phyloP scores from a whole-genome alignment of 2,888 invertebrate species.

The Octonoba sinensis region DNA sequence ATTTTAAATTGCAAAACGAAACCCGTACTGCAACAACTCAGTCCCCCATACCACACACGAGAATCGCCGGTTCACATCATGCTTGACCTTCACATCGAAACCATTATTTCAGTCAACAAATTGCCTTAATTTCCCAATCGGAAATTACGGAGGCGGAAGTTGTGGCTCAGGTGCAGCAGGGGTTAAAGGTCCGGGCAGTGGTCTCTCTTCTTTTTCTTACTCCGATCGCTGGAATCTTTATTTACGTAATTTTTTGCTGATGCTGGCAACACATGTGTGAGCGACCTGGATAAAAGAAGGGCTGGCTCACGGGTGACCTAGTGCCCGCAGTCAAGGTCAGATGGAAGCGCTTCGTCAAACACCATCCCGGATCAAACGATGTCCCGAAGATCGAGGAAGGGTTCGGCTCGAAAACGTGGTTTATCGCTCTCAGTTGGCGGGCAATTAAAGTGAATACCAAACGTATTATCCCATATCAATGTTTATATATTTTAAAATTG shows the following conservation, averaged over 20 bases:
- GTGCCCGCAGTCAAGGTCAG: constrained; percentile 61
- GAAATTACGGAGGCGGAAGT: constrained; percentile 10
- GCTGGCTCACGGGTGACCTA: constrained; percentile 53
- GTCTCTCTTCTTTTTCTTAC: constrained; percentile 1
- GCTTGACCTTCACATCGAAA: too few relatives aligned
- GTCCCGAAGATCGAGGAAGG: too few relatives aligned
- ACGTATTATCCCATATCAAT: too few relatives aligned
- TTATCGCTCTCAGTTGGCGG: background rate
- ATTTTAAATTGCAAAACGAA: too few relatives aligned
- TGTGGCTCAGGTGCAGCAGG: background rate
- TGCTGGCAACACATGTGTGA: constrained; percentile 13
- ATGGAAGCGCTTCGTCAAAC: constrained; percentile 37
- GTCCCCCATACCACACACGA: too few relatives aligned
- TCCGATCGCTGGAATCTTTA: constrained; percentile 13
- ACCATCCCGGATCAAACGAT: constrained; percentile 41
- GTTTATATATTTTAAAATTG: too few relatives aligned
- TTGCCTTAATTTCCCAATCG: background rate
- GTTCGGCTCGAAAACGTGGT: background rate
- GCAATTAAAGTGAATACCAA: too few relatives aligned
- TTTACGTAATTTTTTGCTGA: constrained; percentile 6
- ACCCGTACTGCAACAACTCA: too few relatives aligned
- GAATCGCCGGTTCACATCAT: too few relatives aligned
- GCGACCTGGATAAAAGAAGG: constrained; percentile 39
- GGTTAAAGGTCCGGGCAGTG: constrained; percentile 40
- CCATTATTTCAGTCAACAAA: too few relatives aligned